Conservation (phyloP, 37 sponge, comb jelly and placozoan genomes). For the Spongia lamella region DNA sequence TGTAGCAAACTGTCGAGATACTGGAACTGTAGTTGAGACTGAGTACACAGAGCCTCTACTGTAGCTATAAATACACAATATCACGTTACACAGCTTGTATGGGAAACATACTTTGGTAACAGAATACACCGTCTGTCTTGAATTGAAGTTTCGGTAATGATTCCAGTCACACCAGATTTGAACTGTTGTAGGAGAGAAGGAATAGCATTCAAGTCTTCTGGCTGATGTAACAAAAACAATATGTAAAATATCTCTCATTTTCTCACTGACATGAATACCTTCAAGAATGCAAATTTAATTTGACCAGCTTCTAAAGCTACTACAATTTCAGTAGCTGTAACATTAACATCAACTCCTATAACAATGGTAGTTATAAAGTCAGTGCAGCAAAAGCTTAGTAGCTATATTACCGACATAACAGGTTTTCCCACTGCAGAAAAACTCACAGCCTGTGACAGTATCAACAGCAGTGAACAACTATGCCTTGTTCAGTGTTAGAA, state of each 20-base stretch:
- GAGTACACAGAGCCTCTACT: slow-evolving; percentile 57
- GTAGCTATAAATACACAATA: slow-evolving; percentile 32
- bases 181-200: slow-evolving; percentile 29
- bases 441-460: slow-evolving; percentile 39
- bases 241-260: background rate
- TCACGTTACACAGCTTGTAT: background rate
- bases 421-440: slow-evolving; percentile 33
- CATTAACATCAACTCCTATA: slow-evolving; percentile 47
- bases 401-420: slow-evolving; percentile 32
- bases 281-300: background rate
- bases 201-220: slow-evolving; percentile 53
- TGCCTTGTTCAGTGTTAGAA: background rate
- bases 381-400: slow-evolving; percentile 9
- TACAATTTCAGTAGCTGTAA: slow-evolving; percentile 35
- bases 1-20: slow-evolving; percentile 31
- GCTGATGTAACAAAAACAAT: slow-evolving; percentile 13
- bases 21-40: slow-evolving; percentile 36
- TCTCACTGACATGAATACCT: background rate
- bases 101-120: slow-evolving; percentile 62
- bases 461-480: background rate
- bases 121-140: slow-evolving; percentile 47
- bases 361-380: slow-evolving; percentile 18
- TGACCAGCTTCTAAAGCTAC: slow-evolving; percentile 9
- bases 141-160: slow-evolving; percentile 50
- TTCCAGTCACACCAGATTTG: background rate